These are phyloP conservation scores for Saxicola maurus DNA, from an alignment of 2,797 vertebrate species.

Conservation along the genomic window DNA sequence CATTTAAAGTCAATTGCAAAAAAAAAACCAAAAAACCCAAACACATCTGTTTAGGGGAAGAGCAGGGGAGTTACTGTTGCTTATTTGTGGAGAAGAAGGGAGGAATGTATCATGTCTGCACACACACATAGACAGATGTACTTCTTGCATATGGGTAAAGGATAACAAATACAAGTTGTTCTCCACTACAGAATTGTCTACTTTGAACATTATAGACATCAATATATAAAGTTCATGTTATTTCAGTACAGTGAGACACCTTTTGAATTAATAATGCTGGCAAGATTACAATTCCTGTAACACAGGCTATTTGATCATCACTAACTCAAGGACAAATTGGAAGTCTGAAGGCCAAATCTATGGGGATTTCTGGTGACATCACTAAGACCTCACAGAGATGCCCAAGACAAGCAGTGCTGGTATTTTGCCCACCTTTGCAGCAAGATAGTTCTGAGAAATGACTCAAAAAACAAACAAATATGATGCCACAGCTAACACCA, in stretches of 20 bases:
- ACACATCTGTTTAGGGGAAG: rapidly evolving
- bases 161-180: background rate
- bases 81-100: background rate
- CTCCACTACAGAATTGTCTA: background rate
- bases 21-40: background rate
- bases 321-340: background rate
- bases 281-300: background rate
- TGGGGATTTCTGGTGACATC: background rate
- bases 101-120: background rate
- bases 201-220: background rate
- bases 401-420: background rate
- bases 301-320: background rate
- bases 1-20: background rate
- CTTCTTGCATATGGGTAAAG: background rate
- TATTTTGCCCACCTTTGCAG: background rate
- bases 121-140: background rate
- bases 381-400: background rate
- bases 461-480: background rate
- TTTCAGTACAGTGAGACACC: background rate
- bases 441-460: background rate
- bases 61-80: background rate
- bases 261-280: background rate
- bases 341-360: background rate
- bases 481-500: background rate
- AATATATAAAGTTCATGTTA: background rate